Base-by-base conservation (phyloP, 1,140 invertebrate species). In the Diorhabda sublineata region DNA sequence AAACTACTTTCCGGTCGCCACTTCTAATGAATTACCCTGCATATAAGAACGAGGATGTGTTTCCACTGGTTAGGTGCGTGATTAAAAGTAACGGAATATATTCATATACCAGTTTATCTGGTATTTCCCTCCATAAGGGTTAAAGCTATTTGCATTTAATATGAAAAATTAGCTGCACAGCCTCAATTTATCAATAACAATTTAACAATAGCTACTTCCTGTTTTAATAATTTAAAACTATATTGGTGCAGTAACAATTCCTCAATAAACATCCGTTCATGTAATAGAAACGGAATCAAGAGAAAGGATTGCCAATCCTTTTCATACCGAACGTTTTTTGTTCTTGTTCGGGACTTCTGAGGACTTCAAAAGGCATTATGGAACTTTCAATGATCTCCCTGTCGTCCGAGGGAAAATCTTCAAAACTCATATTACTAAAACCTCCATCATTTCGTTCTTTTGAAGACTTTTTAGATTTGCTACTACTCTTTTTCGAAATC, bases 401-500 rank as follows among this genome's bases (percentile, higher is more conserved):
- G 66, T 91, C 88, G 71, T 91, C 90, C 41, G 88, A 89, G 2
- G 88, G 87, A 74, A 90, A 90, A 79, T 92, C 90, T 78, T 92
- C 90, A 73, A 92, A 92, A 74, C 90, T 92, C 88, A 92, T 89
- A 74, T 92, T 92, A 72, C 87, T 90, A 71, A 92, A 91, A 3
- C 90, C 90, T 3, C 83, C 83, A 56, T 84, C 82, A 3, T 78
- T 79, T 72, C 77, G 80, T 52, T 80, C 74, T 73, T 81, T 82
- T 5, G 73, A 74, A 6, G 63, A 68, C 71, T 78, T 79, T 45
- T 77, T 73, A 8, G 67, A 69, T 74, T 80, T 76, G 26, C 60
- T 26, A 41, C 64, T 26, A 62, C 69, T 71, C 73, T 78, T 73
- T 65, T 75, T 58, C 61, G 56, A 60, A 65, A 59, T 61, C 58